Conservation (phyloP, 2,888 invertebrate species). For the Cartodere bifasciata region DNA sequence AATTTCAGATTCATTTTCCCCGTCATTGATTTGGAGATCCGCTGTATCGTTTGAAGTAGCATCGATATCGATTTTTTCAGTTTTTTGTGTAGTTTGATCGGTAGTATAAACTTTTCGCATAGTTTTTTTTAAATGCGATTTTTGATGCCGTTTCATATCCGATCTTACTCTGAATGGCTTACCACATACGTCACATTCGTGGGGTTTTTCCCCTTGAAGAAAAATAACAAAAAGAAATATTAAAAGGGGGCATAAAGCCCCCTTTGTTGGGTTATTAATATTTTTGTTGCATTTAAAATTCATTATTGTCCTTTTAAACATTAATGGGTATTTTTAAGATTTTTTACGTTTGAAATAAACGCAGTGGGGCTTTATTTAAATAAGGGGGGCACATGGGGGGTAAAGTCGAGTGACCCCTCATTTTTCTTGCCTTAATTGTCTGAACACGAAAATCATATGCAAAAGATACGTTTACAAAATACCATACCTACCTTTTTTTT, state of each 20-base stretch:
- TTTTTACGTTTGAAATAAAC: too few relatives aligned
- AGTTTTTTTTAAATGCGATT: slow-evolving; percentile 45
- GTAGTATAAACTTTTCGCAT: slow-evolving; percentile 15
- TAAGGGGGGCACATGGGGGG: too few relatives aligned
- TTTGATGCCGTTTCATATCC: slow-evolving; percentile 69
- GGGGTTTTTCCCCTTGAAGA: slow-evolving; percentile 58
- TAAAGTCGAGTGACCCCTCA: too few relatives aligned
- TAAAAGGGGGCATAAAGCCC: not conserved
- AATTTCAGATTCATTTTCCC: slow-evolving; percentile 28
- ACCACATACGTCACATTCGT: slow-evolving; percentile 60
- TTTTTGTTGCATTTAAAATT: too few relatives aligned
- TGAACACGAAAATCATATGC: too few relatives aligned
- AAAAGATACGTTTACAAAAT: too few relatives aligned
- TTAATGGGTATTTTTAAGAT: too few relatives aligned
- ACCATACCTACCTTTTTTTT: too few relatives aligned
- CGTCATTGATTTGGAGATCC: slow-evolving; percentile 27
- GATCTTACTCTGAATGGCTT: slow-evolving; percentile 74
- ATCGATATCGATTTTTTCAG: slow-evolving; percentile 19
- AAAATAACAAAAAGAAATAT: slow-evolving; percentile 6
- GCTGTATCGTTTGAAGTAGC: slow-evolving; percentile 25
- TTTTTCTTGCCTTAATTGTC: too few relatives aligned
- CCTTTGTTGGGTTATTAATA: too few relatives aligned
- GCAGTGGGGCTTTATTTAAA: too few relatives aligned
- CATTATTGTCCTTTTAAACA: too few relatives aligned
- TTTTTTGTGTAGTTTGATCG: slow-evolving; percentile 16